These are phyloP conservation scores for Nyctereutes procyonoides DNA, from an alignment of 2,113 vertebrate genomes.

Conservation along the genomic window DNA sequence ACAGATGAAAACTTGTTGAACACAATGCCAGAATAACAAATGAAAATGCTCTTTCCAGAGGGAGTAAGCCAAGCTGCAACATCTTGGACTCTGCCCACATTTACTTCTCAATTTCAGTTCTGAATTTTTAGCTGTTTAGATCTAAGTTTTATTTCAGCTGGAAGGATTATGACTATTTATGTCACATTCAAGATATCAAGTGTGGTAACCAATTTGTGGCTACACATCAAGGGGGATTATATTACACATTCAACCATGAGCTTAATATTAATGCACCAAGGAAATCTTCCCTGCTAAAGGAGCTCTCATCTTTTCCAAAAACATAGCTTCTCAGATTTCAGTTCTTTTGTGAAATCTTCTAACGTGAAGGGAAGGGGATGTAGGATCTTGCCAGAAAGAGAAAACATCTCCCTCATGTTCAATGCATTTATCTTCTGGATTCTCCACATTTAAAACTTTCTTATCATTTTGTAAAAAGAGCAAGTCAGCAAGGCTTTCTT, in stretches of 20 bases:
- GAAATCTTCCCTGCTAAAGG: background rate
- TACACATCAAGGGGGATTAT: background rate
- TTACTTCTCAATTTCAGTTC: background rate
- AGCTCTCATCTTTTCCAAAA: background rate
- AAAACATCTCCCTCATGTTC: background rate
- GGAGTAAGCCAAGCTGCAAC: background rate
- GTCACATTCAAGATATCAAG: background rate
- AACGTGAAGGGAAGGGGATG: background rate
- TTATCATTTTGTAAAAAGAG: background rate
- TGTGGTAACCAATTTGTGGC: background rate
- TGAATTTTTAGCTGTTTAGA: conserved; percentile 6
- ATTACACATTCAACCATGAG: background rate
- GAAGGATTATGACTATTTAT: background rate
- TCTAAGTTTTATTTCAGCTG: conserved; percentile 27
- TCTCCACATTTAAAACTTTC: background rate
- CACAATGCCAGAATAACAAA: conserved; percentile 19
- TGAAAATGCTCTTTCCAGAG: conserved; percentile 31
- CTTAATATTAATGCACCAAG: background rate
- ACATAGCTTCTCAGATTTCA: background rate
- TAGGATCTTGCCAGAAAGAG: background rate
- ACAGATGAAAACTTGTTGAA: conserved; percentile 50
- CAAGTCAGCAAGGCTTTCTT: background rate
- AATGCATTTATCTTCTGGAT: background rate
- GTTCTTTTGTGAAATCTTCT: background rate
- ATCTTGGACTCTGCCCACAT: conserved; percentile 1